Conservation (phyloP, 2,888 invertebrate genomes). For the Drosophila monieri region DNA sequence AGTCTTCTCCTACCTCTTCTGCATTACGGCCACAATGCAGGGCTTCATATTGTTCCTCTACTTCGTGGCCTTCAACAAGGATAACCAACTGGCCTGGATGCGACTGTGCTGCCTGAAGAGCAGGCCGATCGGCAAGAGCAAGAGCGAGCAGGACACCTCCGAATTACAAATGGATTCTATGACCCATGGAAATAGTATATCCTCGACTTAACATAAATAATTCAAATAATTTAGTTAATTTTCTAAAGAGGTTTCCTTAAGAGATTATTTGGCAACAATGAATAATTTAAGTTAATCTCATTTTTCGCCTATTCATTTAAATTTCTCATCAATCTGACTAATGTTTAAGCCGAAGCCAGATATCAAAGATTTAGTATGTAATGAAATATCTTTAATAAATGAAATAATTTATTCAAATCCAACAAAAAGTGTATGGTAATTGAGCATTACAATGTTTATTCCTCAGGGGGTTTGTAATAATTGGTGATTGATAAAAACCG, state of each 20-base stretch:
- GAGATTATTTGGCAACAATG: not conserved
- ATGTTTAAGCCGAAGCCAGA: not conserved
- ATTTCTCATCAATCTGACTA: not conserved
- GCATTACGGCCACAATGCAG: conserved; percentile 87
- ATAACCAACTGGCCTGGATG: conserved; percentile 78
- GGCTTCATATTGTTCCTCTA: conserved; percentile 87
- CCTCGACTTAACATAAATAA: not conserved
- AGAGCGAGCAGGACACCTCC: not conserved
- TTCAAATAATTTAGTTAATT: not conserved
- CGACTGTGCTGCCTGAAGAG: conserved; percentile 18
- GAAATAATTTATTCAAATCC: conserved; percentile 1
- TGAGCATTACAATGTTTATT: not conserved
- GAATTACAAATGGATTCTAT: conserved; percentile 16
- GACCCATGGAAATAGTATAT: not conserved
- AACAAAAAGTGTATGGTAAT: conserved; percentile 1
- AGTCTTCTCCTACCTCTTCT: conserved; percentile 87
- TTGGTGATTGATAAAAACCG: not conserved
- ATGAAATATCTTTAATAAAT: not conserved
- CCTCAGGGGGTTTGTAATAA: not conserved
- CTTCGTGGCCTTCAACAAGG: conserved; percentile 86
- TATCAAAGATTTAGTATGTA: not conserved
- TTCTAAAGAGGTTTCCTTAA: not conserved
- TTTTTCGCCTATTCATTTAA: not conserved
- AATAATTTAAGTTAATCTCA: not conserved
- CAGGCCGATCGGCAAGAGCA: not conserved